Evolutionary conservation across 1,140 invertebrate species (phyloP), one percentile per base, ranked within the genome.

Genomic region (Diachasmimorpha longicaudata): DNA sequence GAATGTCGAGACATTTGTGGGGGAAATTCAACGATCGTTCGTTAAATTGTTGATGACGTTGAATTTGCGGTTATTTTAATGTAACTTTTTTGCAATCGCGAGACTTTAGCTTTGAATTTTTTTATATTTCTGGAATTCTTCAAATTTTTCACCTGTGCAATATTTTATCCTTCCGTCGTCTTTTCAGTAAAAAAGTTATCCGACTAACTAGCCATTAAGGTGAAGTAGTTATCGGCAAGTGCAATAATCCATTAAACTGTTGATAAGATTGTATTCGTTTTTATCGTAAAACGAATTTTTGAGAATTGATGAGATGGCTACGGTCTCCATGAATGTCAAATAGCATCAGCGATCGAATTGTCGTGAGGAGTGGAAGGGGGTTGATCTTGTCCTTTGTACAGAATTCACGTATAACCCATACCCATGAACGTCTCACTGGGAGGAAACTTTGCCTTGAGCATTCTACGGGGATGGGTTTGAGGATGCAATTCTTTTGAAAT

Each of bases 401-500:
- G 58, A 75, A 70, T 78, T 73, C 69, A 75, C 77, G 77, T 70
- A 52, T 74, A 72, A 70, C 75, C 71, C 48, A 67, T 72, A 21
- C 70, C 11, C 58, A 69, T 31, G 58, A 48, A 25, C 37, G 48
- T n/a, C 72, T 31, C 31, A 58, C 25, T 19, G 37, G 21, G 55
- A n/a, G 36, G 72, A 44, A 25, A 36, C 70, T 55, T 42, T 37
- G 66, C 78, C 75, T 71, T 52, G n/a, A 81, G 77, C 79, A 66
- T n/a, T 79, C 76, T 77, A 79, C 77, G 80, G 71, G 79, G 78
- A 80, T 81, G 81, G 48, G 80, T 83, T 83, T 84, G 81, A 81
- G 84, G 83, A 84, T 85, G 85, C 84, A 82, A 86, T 86, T 85
- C 84, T 85, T 86, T 79, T 76, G 78, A 84, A 84, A 86, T 86